Evolutionary conservation across 2,113 vertebrate species (phyloP), one percentile per base, ranked within the genome.

Genomic region (Pollimyrus isidori): DNA sequence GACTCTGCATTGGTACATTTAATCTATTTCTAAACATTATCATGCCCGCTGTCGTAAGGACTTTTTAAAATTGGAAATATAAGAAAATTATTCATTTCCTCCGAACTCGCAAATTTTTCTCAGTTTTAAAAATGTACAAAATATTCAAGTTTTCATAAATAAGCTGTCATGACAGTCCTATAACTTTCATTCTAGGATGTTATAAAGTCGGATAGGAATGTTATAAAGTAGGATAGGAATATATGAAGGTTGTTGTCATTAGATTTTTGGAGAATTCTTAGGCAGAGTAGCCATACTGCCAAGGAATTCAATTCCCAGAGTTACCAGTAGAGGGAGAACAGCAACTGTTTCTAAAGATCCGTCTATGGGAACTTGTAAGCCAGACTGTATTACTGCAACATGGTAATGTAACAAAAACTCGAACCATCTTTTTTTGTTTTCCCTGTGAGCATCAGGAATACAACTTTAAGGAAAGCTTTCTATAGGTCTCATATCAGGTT

Each of bases 251-350:
- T 35, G 35, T 35, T 35, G 35, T 35, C 35, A 35, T 35, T 35
- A 35, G 35, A 35, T 35, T 76, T 84, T 48, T 11, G 7, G 82
- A 42, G 82, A 84, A 84, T 84, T 48, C 5, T 45, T 7, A 84
- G 42, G 9, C 65, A 21, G 39, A 11, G 21, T 3, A 3, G 19
- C 45, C 21, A 10, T 0, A 23, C 6, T 4, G 45, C 82, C 45
- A 84, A 48, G 7, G 76, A 23, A 19, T 58, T 58, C 52, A 80
- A 17, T 80, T 91, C 84, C 53, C 45, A 86, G 58, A 89, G 85
- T 90, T 21, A 88, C 35, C 89, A 89, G 83, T 45, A 45, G 62
- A 89, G 88, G 89, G 85, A 23, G 82, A 46, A 83, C 89, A 76
- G 84, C 73, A 50, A 42, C 13, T 87, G 62, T 73, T 35, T 48